A percentile compares a stretch with the other conserved stretches of the same genome.
Evolutionary conservation across 1,140 invertebrate species (phyloP).

Genomic region (Meloidogyne exigua): DNA sequence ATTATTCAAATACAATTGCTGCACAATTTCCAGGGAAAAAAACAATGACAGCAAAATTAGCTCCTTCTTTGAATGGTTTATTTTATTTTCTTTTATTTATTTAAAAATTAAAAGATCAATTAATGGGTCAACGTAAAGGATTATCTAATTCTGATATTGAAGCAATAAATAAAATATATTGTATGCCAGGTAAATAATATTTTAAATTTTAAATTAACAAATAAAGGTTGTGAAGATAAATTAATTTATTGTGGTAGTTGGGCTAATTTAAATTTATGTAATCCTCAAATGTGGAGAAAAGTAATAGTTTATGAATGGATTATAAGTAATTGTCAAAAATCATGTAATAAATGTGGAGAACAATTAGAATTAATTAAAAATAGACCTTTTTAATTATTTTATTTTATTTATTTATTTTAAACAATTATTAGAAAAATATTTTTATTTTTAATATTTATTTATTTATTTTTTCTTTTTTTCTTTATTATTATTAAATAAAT

Average conservation of each 20-base stretch:
- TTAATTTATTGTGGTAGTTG: slow-evolving; percentile 57
- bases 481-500: neutral
- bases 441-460: too few species aligned
- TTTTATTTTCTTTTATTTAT: neutral
- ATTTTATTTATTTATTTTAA: too few species aligned
- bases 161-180: slow-evolving; percentile 58
- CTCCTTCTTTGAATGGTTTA: slow-evolving; percentile 38
- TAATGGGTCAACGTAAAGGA: slow-evolving; percentile 54
- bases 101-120: slow-evolving; percentile 36
- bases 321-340: slow-evolving; percentile 23
- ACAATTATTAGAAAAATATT: too few species aligned
- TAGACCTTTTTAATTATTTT: neutral
- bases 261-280: slow-evolving; percentile 42
- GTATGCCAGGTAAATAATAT: slow-evolving; percentile 30
- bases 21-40: slow-evolving; percentile 35
- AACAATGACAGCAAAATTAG: slow-evolving; percentile 54
- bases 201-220: neutral
- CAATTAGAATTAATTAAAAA: neutral
- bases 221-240: slow-evolving; percentile 46
- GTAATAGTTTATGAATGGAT: slow-evolving; percentile 24
- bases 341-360: slow-evolving; percentile 23
- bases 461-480: too few species aligned
- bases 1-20: slow-evolving; percentile 45
- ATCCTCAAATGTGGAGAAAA: slow-evolving; percentile 5
- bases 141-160: slow-evolving; percentile 44